Conservation (phyloP, 2,113 vertebrate genomes). For the Climacteris rufus region DNA sequence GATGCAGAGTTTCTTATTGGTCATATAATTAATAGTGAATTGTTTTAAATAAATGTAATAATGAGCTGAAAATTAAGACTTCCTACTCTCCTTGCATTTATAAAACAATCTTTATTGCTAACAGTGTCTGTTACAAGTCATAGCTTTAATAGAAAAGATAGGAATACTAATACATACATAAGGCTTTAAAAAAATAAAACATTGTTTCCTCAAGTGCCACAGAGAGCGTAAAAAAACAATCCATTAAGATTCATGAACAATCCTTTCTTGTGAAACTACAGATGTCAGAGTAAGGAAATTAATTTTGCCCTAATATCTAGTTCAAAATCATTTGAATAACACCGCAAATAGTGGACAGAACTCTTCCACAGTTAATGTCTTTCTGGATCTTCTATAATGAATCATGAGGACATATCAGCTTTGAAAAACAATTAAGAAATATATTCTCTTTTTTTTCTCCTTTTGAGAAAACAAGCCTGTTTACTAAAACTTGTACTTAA, state of each 20-base stretch:
- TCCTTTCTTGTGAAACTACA: not conserved
- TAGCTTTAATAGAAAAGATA: not conserved
- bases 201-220: not conserved
- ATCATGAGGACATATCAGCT: not conserved
- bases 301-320: not conserved
- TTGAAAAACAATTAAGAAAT: not conserved
- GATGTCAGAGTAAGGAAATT: not conserved
- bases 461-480: not conserved
- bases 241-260: not conserved
- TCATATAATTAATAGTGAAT: not conserved
- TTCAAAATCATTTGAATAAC: not conserved
- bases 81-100: not conserved
- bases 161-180: not conserved
- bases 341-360: not conserved
- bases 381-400: not conserved
- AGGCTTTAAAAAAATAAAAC: not conserved
- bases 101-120: not conserved
- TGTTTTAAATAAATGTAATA: not conserved
- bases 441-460: not conserved
- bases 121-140: not conserved
- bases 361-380: not conserved
- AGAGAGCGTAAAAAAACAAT: not conserved
- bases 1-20: not conserved
- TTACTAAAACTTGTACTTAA: not conserved
- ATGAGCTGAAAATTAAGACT: not conserved